A percentile compares a stretch with the other conserved stretches of the same genome.
Evolutionary conservation across 2,797 vertebrate species (phyloP).

Genomic region (Buphagus erythrorhynchus): DNA sequence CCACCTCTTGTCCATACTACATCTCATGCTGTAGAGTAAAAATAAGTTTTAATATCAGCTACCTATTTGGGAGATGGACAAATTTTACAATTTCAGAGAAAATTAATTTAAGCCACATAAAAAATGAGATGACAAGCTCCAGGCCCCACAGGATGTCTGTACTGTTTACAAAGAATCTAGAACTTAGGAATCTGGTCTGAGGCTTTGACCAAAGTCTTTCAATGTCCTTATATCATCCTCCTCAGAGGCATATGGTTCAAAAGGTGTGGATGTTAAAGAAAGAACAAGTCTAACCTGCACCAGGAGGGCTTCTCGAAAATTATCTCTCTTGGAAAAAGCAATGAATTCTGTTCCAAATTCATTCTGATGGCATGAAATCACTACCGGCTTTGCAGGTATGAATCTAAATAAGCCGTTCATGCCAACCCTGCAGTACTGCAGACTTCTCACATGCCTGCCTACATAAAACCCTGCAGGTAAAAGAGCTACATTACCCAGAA

Average conservation of each 20-base stretch:
- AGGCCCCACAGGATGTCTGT: background rate
- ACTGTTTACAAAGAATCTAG: background rate
- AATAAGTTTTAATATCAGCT: background rate
- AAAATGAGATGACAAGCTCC: background rate
- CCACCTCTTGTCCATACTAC: background rate
- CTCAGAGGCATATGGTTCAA: background rate
- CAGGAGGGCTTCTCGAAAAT: background rate
- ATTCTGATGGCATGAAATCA: background rate
- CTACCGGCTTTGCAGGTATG: background rate
- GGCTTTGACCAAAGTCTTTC: background rate
- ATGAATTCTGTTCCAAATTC: background rate
- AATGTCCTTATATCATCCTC: background rate
- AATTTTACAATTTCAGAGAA: background rate
- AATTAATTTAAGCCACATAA: background rate
- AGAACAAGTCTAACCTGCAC: background rate
- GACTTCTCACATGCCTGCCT: background rate
- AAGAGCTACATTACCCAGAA: slow-evolving; percentile 42
- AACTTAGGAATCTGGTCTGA: background rate
- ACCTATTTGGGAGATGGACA: background rate
- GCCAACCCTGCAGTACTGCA: background rate
- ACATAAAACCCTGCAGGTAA: slow-evolving; percentile 20
- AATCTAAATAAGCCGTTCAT: background rate
- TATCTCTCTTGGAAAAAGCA: background rate
- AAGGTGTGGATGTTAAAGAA: background rate
- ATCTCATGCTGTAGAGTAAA: background rate